Evolutionary conservation across 2,113 vertebrate species (phyloP).

Genomic region (Chaetops frenatus): DNA sequence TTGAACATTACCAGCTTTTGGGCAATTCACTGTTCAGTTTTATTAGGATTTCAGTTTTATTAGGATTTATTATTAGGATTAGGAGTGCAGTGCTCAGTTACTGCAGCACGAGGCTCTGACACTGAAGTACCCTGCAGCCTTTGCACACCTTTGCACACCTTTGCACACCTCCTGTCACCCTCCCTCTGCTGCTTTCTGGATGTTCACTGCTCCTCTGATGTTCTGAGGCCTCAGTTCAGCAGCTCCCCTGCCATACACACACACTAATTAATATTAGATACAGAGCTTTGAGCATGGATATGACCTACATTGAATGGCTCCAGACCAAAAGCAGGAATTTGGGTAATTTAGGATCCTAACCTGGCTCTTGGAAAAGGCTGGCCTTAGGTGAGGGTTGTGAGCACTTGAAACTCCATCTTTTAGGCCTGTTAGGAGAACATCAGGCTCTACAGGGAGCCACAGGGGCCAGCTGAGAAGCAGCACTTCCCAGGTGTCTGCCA

Average conservation of each 20-base stretch:
- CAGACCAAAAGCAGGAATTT: not conserved
- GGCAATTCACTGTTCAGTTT: not conserved
- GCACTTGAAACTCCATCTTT: not conserved
- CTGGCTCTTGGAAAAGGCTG: not conserved
- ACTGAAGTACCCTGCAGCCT: not conserved
- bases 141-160: not conserved
- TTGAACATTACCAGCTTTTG: not conserved
- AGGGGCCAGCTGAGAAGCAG: not conserved
- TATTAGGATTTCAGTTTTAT: no score
- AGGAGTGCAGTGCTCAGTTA: not conserved
- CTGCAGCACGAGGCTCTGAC: not conserved
- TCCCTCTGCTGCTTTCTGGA: no score
- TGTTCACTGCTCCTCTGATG: not conserved
- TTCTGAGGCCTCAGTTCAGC: not conserved
- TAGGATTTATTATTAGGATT: no score
- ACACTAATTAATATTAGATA: not conserved
- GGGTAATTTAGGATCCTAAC: not conserved
- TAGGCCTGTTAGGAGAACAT: not conserved
- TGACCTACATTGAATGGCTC: not conserved
- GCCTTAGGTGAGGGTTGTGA: not conserved
- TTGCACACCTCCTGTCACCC: not conserved
- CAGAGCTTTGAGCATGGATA: not conserved
- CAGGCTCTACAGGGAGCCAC: rapidly evolving
- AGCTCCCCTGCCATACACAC: not conserved
- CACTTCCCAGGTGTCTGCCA: not conserved